A percentile compares a stretch with the other conserved stretches of the same genome.
Conservation (phyloP, 2,888 invertebrate genomes). For the Calephelis perditalis region DNA sequence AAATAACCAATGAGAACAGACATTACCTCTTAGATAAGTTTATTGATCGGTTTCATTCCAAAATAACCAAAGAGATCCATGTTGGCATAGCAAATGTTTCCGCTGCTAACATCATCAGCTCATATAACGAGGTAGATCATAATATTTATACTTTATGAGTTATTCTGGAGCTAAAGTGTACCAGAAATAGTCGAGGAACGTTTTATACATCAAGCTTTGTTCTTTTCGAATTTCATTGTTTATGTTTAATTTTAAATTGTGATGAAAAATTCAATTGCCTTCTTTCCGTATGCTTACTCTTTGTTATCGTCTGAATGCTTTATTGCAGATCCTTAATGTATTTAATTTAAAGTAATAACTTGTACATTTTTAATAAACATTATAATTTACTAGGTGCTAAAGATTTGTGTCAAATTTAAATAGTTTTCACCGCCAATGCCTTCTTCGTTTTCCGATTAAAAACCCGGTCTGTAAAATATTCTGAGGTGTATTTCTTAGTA, state of each 20-base stretch:
- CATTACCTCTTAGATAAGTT: not conserved
- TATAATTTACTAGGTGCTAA: no score
- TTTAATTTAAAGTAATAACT: no score
- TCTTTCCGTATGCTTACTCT: not conserved
- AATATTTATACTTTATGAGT: constrained; percentile 28
- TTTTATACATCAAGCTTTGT: constrained; percentile 15
- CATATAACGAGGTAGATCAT: constrained; percentile 19
- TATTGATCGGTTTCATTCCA: not conserved
- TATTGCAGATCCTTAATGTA: no score
- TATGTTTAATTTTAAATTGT: constrained; percentile 1
- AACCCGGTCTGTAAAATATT: no score
- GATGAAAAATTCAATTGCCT: not conserved
- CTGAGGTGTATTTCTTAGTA: no score
- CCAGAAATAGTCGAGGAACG: constrained; percentile 21
- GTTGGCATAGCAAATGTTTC: constrained; percentile 9
- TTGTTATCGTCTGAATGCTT: no score
- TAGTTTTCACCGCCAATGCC: no score
- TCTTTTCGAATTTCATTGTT: constrained; percentile 18
- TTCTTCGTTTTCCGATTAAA: no score
- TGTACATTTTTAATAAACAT: no score
- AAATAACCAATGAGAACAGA: no score
- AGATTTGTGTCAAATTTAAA: no score
- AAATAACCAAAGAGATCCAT: constrained; percentile 10
- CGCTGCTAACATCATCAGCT: constrained; percentile 7
- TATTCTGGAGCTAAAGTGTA: constrained; percentile 18